phyloP scores from a whole-genome alignment of 1,140 invertebrate species.

The Amyelois transitella region DNA sequence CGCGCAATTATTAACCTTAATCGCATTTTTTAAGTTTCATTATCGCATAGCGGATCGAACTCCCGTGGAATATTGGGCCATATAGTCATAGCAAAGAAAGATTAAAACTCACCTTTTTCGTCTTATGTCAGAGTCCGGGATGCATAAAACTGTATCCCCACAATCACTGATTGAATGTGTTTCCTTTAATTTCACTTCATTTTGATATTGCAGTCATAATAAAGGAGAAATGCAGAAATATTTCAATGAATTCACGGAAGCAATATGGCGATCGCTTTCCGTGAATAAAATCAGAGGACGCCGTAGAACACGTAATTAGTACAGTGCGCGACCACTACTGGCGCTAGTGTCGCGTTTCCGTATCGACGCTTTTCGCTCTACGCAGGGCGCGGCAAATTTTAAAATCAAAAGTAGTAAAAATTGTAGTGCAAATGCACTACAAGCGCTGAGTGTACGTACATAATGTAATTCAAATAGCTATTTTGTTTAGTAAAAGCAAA shows the following conservation, averaged over 20 bases:
- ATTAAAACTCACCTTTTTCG: constrained; percentile 72
- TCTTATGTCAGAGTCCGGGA: constrained; percentile 36
- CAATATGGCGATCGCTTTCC: constrained; percentile 74
- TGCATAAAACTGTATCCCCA: constrained; percentile 42
- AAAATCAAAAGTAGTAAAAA: not conserved
- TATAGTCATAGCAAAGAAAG: constrained; percentile 73
- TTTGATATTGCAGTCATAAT: constrained; percentile 69
- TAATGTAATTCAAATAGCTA: too few relatives aligned
- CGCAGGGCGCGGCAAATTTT: constrained; percentile 7
- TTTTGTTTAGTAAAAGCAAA: too few relatives aligned
- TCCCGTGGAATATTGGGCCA: constrained; percentile 75
- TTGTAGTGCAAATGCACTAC: not conserved
- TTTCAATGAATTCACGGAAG: constrained; percentile 72
- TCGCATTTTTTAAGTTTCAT: constrained; percentile 75
- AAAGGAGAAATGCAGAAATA: constrained; percentile 66
- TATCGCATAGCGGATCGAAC: constrained; percentile 75
- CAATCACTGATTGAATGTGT: constrained; percentile 32
- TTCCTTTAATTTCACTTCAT: constrained; percentile 63
- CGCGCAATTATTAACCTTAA: constrained; percentile 77
- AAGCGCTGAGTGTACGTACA: not conserved
- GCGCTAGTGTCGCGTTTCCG: constrained; percentile 52
- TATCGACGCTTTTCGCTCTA: constrained; percentile 45
- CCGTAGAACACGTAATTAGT: constrained; percentile 69
- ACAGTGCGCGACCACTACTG: constrained; percentile 63
- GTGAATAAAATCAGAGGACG: constrained; percentile 73